phyloP scores from a whole-genome alignment of 1,140 invertebrate genomes.

The Drosophila nebulosa region DNA sequence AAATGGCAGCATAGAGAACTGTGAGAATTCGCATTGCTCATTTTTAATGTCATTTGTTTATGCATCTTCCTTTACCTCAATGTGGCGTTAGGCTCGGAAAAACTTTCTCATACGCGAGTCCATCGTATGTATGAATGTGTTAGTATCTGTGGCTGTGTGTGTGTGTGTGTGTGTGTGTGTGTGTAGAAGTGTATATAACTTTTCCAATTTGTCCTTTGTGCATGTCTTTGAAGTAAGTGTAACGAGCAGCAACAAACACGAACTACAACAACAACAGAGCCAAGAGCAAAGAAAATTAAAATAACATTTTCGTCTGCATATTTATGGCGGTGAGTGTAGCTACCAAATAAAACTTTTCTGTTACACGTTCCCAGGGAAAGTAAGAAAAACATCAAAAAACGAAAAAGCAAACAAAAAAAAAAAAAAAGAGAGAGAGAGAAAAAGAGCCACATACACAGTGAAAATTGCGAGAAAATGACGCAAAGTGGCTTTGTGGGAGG shows the following conservation, averaged over 20 bases:
- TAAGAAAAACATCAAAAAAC: slow-evolving; percentile 11
- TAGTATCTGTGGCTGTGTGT: neutral
- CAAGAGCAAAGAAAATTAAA: slow-evolving; percentile 48
- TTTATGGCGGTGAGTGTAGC: slow-evolving; percentile 45
- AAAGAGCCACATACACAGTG: slow-evolving; percentile 9
- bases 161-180: slow-evolving; percentile 2
- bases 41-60: neutral
- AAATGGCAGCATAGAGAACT: neutral
- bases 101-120: neutral
- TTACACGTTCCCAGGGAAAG: slow-evolving; percentile 25
- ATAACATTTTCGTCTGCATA: slow-evolving; percentile 56
- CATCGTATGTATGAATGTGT: slow-evolving; percentile 7
- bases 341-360: slow-evolving; percentile 26
- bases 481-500: slow-evolving; percentile 44
- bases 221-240: slow-evolving; percentile 55
- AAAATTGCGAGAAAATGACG: slow-evolving; percentile 59
- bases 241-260: slow-evolving; percentile 27
- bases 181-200: slow-evolving; percentile 49
- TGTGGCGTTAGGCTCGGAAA: neutral
- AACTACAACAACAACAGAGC: slow-evolving; percentile 8
- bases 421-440: neutral
- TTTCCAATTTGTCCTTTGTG: slow-evolving; percentile 61
- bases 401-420: neutral
- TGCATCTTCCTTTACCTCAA: neutral
- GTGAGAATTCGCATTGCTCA: neutral